A percentile compares a stretch with the other conserved stretches of the same genome.
Conservation (phyloP, 2,888 invertebrate genomes). For the Blastobasis adustella region DNA sequence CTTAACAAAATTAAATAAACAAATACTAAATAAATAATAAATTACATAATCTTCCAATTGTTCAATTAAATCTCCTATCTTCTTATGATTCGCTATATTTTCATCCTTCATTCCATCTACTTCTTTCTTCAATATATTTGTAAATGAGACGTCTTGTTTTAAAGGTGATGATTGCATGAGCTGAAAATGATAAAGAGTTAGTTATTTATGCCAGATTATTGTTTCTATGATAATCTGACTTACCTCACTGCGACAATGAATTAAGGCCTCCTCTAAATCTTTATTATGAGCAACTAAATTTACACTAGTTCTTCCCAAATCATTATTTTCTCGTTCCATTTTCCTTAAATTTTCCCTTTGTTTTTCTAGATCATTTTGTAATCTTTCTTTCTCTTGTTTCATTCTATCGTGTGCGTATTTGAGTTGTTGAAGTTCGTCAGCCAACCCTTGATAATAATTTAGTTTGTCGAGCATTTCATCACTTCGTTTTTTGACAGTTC, state of each 20-base stretch:
- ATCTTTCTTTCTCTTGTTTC: conserved; percentile 34
- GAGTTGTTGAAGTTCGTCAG: conserved; percentile 34
- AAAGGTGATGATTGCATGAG: conserved; percentile 18
- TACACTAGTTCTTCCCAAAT: conserved; percentile 34
- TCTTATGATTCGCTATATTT: conserved; percentile 34
- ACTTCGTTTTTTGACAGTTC: conserved; percentile 34
- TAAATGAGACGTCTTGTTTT: too few species aligned
- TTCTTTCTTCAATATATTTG: conserved; percentile 23
- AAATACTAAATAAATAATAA: too few species aligned
- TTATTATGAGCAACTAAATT: conserved; percentile 36
- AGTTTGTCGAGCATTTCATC: conserved; percentile 33
- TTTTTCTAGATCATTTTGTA: conserved; percentile 32
- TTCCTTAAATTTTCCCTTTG: conserved; percentile 27
- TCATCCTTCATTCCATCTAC: conserved; percentile 46
- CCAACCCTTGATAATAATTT: conserved; percentile 32
- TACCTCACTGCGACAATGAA: conserved; percentile 46
- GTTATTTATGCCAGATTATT: background rate
- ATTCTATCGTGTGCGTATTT: conserved; percentile 28
- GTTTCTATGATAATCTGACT: background rate
- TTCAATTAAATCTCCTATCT: conserved; percentile 40
- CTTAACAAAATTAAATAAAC: too few species aligned
- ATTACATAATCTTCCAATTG: conserved; percentile 33
- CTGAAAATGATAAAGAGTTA: conserved; percentile 18
- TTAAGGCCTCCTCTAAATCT: conserved; percentile 44
- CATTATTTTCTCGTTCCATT: conserved; percentile 34